Conservation (phyloP, 2,113 vertebrate species). For the Cavia aperea region DNA sequence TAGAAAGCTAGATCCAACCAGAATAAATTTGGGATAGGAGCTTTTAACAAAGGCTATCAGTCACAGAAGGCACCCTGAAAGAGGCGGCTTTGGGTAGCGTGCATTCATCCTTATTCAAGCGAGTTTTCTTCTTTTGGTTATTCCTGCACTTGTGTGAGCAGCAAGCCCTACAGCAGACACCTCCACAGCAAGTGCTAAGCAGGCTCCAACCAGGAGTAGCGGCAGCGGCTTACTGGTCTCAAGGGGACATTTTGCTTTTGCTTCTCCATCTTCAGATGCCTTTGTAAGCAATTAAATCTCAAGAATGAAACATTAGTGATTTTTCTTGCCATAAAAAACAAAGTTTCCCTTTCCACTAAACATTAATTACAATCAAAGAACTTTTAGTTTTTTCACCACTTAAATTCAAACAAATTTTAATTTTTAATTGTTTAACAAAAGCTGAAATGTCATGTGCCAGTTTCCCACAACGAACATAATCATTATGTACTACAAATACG, state of each 20-base stretch:
- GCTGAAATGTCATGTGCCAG: not conserved
- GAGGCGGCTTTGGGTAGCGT: not conserved
- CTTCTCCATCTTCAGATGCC: not conserved
- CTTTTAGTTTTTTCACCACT: not conserved
- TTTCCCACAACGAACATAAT: not conserved
- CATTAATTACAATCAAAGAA: not conserved
- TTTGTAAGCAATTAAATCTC: not conserved
- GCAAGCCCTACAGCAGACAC: not conserved
- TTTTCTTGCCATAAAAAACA: not conserved
- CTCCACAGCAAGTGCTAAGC: not conserved
- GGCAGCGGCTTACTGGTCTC: not conserved
- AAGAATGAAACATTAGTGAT: not conserved
- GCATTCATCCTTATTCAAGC: not conserved
- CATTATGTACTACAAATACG: not conserved
- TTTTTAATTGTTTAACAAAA: not conserved
- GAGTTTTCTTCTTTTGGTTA: not conserved
- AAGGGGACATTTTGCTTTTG: not conserved
- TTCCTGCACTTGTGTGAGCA: not conserved
- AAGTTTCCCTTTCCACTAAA: conserved; percentile 16
- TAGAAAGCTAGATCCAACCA: conserved; percentile 32
- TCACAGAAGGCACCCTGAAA: not conserved
- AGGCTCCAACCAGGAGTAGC: not conserved
- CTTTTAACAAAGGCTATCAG: not conserved
- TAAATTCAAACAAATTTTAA: not conserved
- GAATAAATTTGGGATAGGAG: not conserved